phyloP scores from a whole-genome alignment of 92 coral and sea anemone species.

The Paramuricea clavata region DNA sequence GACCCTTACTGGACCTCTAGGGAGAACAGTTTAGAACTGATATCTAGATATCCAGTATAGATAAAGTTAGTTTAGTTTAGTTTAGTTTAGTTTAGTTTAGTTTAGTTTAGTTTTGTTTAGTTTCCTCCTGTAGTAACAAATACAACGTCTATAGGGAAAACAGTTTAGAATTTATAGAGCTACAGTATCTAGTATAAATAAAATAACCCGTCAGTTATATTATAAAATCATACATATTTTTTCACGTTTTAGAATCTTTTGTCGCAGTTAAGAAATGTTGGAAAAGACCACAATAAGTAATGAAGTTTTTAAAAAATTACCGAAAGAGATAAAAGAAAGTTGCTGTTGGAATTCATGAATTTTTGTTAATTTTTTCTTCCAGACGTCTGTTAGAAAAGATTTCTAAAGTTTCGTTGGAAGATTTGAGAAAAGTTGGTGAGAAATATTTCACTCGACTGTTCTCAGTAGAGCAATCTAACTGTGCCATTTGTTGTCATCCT shows the following conservation, averaged over 20 bases:
- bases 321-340: too few species aligned
- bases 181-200: not conserved
- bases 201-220: too few species aligned
- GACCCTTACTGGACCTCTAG: too few species aligned
- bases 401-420: slow-evolving; percentile 77
- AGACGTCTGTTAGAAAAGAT: slow-evolving; percentile 77
- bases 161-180: not conserved
- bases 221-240: not conserved
- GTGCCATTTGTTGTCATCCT: slow-evolving; percentile 95
- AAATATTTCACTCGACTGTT: slow-evolving; percentile 81
- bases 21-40: too few species aligned
- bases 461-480: slow-evolving; percentile 80
- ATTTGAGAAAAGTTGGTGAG: slow-evolving; percentile 83
- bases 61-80: too few species aligned
- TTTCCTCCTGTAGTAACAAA: not conserved
- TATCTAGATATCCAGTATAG: too few species aligned
- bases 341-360: too few species aligned
- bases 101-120: too few species aligned
- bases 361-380: slow-evolving; percentile 7
- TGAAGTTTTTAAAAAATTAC: too few species aligned
- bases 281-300: slow-evolving; percentile 87
- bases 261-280: slow-evolving; percentile 84
- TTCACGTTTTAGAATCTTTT: slow-evolving; percentile 74
- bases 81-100: too few species aligned
- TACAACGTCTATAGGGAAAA: not conserved